Evolutionary conservation across 2,888 invertebrate genomes (phyloP), one percentile per base, ranked within the genome.

Genomic region (Unio delphinus): DNA sequence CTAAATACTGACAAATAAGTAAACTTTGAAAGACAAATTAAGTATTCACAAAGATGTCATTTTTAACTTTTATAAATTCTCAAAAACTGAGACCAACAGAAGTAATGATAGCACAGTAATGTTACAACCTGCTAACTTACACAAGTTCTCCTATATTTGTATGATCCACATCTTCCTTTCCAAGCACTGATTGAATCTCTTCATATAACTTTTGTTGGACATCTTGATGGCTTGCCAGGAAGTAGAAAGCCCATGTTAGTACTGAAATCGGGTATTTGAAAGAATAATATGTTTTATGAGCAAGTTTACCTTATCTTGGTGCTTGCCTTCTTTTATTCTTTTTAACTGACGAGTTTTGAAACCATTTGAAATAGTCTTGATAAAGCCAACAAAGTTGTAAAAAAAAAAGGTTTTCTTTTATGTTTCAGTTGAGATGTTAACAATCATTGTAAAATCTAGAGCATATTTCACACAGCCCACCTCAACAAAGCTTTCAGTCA

Each of bases 161-260:
- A 26, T 79, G 71, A 54, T 81, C 81, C 34, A 84, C 75, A 54
- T 78, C 75, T 1, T 81, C 80, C 17, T 74, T 79, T 28, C 80
- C 83, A n/a, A 87, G 73, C 7, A 81, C 81, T 17, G 72, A 65
- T 54, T 74, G 74, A 0, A 89, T 78, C 76, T 90, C 90, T 61
- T 86, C 70, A 63, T 78, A 77, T 7, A 89, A 66, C 72, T 86
- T 86, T 34, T 89, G 84, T 71, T 90, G 88, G 3, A 87, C 72
- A 23, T 90, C 87, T 11, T 75, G 76, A 68, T 90, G 85, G 3
- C 81, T 83, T 5, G 89, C 89, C 68, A 90, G 75, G 79, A 87
- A 90, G 73, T 90, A 90, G 23, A 90, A 65, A 7, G 80, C 73
- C 90, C 90, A 90, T 0, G 88, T 84, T 61, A 90, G 70, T 64